phyloP scores from a whole-genome alignment of 2,113 vertebrate species.

The Sylvietta virens region DNA sequence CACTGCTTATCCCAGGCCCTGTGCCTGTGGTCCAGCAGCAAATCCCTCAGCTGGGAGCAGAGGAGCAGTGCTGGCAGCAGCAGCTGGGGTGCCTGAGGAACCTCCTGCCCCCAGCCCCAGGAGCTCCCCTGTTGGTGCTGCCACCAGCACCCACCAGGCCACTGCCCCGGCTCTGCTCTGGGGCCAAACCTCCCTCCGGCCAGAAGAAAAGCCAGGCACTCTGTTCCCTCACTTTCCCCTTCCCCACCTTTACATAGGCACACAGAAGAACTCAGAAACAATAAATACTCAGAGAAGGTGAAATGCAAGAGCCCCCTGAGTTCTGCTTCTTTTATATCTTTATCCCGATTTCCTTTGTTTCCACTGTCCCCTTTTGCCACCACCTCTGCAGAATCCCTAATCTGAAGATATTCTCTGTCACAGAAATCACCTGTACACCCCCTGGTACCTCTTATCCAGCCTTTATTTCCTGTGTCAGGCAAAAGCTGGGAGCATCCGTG shows the following conservation, averaged over 20 bases:
- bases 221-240: neutral
- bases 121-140: neutral
- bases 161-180: neutral
- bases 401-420: neutral
- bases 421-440: neutral
- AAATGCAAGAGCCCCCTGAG: neutral
- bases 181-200: neutral
- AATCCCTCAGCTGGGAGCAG: slow-evolving; percentile 25
- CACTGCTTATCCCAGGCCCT: neutral
- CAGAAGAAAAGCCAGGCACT: neutral
- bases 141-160: neutral
- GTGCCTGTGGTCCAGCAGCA: neutral
- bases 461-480: neutral
- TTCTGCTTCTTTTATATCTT: neutral
- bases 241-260: neutral
- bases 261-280: neutral
- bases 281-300: neutral
- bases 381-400: neutral
- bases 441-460: neutral
- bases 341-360: neutral
- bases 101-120: neutral
- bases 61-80: neutral
- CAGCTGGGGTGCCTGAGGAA: neutral
- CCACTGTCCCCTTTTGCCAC: neutral
- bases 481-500: neutral